A percentile compares a stretch with the other conserved stretches of the same genome.
Evolutionary conservation across 2,113 vertebrate species (phyloP).

Genomic region (Lophotis ruficrista): DNA sequence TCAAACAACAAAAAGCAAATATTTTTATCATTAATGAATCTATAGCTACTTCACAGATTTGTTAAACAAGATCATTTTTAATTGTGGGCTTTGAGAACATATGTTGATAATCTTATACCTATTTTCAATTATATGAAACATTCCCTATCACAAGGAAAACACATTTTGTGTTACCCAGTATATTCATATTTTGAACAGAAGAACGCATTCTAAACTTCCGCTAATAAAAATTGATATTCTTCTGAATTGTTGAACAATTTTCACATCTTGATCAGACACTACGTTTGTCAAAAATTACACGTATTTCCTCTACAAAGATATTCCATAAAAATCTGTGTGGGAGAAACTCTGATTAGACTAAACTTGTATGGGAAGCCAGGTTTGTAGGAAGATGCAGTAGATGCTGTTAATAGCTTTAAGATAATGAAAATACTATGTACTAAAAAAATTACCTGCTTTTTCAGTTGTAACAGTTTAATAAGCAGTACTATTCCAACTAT

Average conservation of each 20-base stretch:
- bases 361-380: not conserved
- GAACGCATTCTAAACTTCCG: not conserved
- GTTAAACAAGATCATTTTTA: not conserved
- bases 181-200: not conserved
- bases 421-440: not conserved
- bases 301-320: not conserved
- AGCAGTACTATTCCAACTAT: not conserved
- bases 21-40: conserved; percentile 2
- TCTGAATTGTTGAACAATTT: not conserved
- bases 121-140: not conserved
- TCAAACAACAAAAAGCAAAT: not conserved
- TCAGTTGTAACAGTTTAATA: not conserved
- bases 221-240: not conserved
- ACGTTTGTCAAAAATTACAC: not conserved
- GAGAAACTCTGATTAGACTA: not conserved
- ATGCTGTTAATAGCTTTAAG: not conserved
- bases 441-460: not conserved
- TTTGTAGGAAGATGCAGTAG: not conserved
- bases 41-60: not conserved
- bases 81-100: not conserved
- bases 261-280: not conserved
- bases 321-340: not conserved
- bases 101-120: not conserved
- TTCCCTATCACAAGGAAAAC: not conserved
- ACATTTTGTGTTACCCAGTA: not conserved